Evolutionary conservation across 2,888 invertebrate genomes (phyloP).

Genomic region (Phyto melanocephala): DNA sequence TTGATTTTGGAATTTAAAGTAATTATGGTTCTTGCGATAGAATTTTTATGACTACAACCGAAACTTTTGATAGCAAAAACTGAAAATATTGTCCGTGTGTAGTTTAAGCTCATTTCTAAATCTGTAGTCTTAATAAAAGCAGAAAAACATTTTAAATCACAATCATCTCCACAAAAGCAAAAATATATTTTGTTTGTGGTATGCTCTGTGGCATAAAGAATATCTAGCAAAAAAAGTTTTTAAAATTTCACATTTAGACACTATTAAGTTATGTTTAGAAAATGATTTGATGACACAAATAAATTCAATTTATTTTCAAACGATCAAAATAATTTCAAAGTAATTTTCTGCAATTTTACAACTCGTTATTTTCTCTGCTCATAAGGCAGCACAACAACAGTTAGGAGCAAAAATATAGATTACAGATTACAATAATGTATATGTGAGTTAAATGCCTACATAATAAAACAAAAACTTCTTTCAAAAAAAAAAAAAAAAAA

Average conservation of each 20-base stretch:
- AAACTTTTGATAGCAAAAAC: no score
- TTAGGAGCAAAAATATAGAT: background rate
- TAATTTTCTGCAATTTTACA: constrained; percentile 26
- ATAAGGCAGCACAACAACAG: background rate
- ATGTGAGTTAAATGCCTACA: no score
- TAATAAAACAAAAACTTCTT: no score
- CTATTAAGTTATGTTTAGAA: background rate
- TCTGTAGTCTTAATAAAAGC: no score
- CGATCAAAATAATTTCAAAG: background rate
- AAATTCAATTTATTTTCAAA: constrained; percentile 34
- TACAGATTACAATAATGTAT: no score
- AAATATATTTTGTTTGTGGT: background rate
- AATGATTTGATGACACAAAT: constrained; percentile 32
- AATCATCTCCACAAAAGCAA: background rate
- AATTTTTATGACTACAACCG: no score
- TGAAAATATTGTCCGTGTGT: no score
- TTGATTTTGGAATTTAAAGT: no score
- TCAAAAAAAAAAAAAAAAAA: no score
- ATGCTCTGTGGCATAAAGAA: background rate
- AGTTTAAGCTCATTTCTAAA: no score
- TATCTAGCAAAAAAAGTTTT: background rate
- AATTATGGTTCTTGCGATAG: no score
- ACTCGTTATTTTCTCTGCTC: background rate
- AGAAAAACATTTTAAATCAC: background rate
- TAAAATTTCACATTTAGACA: background rate